Percentiles rank a stretch among this genome's conserved stretches.
Evolutionary conservation across 2,888 invertebrate species (phyloP).

Genomic region (Monopis laevigella): DNA sequence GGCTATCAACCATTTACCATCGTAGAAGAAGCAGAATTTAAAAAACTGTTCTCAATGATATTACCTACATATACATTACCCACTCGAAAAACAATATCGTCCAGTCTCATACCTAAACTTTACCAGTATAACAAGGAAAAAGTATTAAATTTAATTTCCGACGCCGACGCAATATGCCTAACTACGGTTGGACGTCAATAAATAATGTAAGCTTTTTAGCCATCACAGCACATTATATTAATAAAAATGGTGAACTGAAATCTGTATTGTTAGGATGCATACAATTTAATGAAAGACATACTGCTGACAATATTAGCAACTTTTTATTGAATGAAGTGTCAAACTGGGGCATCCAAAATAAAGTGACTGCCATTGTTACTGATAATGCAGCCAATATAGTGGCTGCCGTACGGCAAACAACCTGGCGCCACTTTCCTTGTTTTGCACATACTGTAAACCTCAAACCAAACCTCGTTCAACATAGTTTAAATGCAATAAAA

Average conservation of each 20-base stretch:
- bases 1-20: not conserved
- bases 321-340: constrained; percentile 8
- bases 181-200: not conserved
- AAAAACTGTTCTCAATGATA: not conserved
- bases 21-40: not conserved
- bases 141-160: not conserved
- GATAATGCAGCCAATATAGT: constrained; percentile 24
- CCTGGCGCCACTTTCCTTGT: constrained; percentile 23
- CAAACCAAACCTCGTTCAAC: not conserved
- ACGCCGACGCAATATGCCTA: not conserved
- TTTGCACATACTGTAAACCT: constrained; percentile 22
- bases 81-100: not conserved
- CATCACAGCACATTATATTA: not conserved
- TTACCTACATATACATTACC: not conserved
- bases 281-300: constrained; percentile 11
- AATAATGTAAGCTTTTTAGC: not conserved
- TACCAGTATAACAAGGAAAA: not conserved
- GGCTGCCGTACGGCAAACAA: constrained; percentile 18
- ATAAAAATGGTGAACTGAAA: not conserved
- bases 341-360: constrained; percentile 14
- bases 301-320: constrained; percentile 1
- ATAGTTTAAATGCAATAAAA: constrained; percentile 5
- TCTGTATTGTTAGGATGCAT: constrained; percentile 1
- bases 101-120: not conserved
- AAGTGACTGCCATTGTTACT: constrained; percentile 19